These are phyloP conservation scores for Hippopotamus amphibius DNA, from an alignment of 2,113 vertebrate genomes.

Conservation along the genomic window DNA sequence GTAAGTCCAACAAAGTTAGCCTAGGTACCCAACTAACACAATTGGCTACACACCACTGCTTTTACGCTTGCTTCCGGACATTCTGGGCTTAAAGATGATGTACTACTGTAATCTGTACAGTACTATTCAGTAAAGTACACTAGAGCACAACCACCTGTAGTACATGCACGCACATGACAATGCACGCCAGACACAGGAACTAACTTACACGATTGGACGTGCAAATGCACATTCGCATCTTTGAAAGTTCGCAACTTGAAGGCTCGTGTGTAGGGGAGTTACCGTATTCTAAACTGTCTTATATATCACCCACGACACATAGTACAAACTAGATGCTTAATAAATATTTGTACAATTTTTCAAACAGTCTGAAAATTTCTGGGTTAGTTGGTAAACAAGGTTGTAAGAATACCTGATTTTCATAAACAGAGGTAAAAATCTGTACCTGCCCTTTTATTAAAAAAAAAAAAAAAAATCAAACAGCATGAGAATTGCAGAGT, in stretches of 20 bases:
- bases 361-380: neutral
- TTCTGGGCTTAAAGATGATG: no score
- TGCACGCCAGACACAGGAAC: neutral
- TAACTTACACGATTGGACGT: neutral
- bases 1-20: no score
- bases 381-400: neutral
- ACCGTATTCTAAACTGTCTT: neutral
- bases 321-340: neutral
- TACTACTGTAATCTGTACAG: no score
- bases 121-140: no score
- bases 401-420: neutral
- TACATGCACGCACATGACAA: rapidly evolving
- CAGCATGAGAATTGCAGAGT: neutral
- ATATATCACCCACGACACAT: neutral
- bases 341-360: neutral
- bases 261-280: neutral
- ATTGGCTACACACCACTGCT: no score
- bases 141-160: no score
- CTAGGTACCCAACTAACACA: no score
- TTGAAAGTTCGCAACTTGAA: neutral
- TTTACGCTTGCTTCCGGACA: no score
- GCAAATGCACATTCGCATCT: rapidly evolving
- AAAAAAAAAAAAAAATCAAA: neutral
- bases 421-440: neutral
- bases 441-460: neutral